phyloP scores from a whole-genome alignment of 2,797 vertebrate genomes.

The Tadarida brasiliensis region DNA sequence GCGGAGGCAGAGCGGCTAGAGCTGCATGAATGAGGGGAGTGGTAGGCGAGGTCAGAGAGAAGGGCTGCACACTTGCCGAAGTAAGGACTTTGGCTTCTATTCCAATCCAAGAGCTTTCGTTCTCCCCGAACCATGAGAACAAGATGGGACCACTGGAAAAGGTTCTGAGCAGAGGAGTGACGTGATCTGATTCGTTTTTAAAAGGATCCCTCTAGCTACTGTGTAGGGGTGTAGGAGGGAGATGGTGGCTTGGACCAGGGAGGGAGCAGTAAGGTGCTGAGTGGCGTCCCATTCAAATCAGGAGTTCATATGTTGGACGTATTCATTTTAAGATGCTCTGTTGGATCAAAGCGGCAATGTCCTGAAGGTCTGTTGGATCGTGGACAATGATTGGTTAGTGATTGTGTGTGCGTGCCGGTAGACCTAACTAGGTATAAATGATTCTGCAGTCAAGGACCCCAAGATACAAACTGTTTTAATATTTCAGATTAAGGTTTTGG shows the following conservation, averaged over 20 bases:
- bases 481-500: constrained; percentile 8
- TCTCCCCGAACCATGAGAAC: not conserved
- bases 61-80: not conserved
- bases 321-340: not conserved
- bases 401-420: not conserved
- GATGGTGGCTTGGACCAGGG: not conserved
- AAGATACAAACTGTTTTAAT: not conserved
- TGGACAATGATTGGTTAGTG: not conserved
- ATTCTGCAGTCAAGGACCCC: not conserved
- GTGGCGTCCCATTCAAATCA: not conserved
- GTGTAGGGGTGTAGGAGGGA: not conserved
- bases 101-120: not conserved
- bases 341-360: not conserved
- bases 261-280: not conserved
- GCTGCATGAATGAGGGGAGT: not conserved
- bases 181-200: not conserved
- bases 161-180: not conserved
- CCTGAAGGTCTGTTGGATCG: not conserved
- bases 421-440: not conserved
- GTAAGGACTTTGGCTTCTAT: not conserved
- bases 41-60: not conserved
- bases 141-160: not conserved
- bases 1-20: not conserved
- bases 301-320: not conserved
- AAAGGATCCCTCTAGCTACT: not conserved